Percentiles rank a stretch among this genome's conserved stretches.
Conservation (phyloP, 1,140 invertebrate genomes). For the Pollicipes pollicipes region DNA sequence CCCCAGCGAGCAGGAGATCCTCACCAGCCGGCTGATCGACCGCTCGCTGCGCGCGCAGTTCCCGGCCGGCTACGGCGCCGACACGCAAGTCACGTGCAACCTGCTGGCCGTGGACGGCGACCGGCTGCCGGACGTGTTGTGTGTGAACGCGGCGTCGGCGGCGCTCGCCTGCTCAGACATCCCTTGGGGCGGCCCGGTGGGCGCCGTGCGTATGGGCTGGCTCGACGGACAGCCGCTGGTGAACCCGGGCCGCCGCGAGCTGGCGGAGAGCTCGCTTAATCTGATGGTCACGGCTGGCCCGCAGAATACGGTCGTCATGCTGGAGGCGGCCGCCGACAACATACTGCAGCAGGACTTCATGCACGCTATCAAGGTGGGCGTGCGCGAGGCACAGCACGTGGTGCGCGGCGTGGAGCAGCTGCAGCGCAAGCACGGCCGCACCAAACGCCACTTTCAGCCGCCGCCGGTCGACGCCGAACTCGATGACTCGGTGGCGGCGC, state of each 20-base stretch:
- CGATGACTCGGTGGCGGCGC: slow-evolving; percentile 21
- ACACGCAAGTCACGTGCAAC: slow-evolving; percentile 58
- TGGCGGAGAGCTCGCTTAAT: slow-evolving; percentile 57
- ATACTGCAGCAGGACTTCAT: slow-evolving; percentile 56
- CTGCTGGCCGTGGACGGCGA: slow-evolving; percentile 73
- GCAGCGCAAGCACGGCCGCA: slow-evolving; percentile 47
- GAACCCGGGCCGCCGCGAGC: slow-evolving; percentile 69
- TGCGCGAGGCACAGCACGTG: slow-evolving; percentile 61
- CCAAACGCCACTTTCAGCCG: slow-evolving; percentile 42
- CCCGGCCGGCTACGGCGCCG: slow-evolving; percentile 31
- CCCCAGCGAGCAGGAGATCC: slow-evolving; percentile 70
- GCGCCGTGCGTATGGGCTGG: slow-evolving; percentile 73
- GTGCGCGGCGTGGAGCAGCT: slow-evolving; percentile 51
- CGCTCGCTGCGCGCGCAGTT: slow-evolving; percentile 80
- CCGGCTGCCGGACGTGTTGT: slow-evolving; percentile 71
- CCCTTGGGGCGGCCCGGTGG: slow-evolving; percentile 89
- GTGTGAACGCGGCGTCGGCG: slow-evolving; percentile 89
- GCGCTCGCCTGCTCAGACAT: slow-evolving; percentile 87
- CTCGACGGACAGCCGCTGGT: slow-evolving; percentile 57
- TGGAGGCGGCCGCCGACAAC: slow-evolving; percentile 46
- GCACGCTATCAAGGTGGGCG: slow-evolving; percentile 67
- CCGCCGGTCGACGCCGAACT: slow-evolving; percentile 10
- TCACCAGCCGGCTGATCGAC: slow-evolving; percentile 80
- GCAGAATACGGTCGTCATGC: slow-evolving; percentile 25
- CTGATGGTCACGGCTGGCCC: slow-evolving; percentile 62